Evolutionary conservation across 2,888 invertebrate genomes (phyloP).

Genomic region (Bimastos eiseni): DNA sequence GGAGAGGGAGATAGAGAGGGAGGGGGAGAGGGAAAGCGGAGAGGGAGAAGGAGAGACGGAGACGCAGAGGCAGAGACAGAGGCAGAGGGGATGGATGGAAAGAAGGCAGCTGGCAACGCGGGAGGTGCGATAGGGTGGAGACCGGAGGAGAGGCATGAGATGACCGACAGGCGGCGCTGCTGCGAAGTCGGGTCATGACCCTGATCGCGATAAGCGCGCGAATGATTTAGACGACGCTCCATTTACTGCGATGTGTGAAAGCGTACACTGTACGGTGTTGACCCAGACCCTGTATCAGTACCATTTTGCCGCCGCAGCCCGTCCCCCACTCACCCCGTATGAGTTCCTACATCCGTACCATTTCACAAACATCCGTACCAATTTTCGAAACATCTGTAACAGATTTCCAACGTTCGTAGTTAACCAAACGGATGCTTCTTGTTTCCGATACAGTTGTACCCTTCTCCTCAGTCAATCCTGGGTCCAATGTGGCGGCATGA

Average conservation of each 20-base stretch:
- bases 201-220: conserved; percentile 13
- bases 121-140: not conserved
- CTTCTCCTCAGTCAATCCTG: not conserved
- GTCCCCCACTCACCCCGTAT: not conserved
- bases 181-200: not conserved
- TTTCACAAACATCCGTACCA: not conserved
- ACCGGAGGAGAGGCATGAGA: conserved; percentile 6
- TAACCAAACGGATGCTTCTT: not conserved
- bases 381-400: not conserved
- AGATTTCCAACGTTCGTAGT: not conserved
- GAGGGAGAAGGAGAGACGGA: no score
- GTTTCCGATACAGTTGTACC: not conserved
- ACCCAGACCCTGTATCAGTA: not conserved
- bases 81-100: not conserved
- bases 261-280: conserved; percentile 2
- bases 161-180: not conserved
- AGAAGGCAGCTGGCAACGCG: not conserved
- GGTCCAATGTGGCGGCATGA: no score
- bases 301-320: not conserved
- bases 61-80: no score
- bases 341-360: conserved; percentile 9
- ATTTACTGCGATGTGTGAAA: conserved; percentile 6
- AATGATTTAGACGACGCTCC: conserved; percentile 1
- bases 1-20: not conserved
- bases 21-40: no score